phyloP scores from a whole-genome alignment of 2,888 invertebrate species.

The Oxyscelio sp. region DNA sequence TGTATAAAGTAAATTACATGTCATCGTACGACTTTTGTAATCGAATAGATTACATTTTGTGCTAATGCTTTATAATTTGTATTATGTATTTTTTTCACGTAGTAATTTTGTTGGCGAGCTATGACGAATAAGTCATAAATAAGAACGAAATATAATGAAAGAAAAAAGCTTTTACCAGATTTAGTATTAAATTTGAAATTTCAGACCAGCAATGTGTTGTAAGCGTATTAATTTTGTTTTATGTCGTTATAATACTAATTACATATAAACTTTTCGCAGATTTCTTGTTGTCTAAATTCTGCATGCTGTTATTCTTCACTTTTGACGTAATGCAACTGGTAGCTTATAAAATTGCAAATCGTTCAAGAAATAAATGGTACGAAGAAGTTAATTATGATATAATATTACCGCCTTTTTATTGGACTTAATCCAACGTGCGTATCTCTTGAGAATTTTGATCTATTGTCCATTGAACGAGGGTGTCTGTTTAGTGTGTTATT shows the following conservation, averaged over 20 bases:
- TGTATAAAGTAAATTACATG: background rate
- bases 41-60: constrained; percentile 15
- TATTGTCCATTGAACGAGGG: constrained; percentile 17
- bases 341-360: constrained; percentile 62
- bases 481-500: constrained; percentile 7
- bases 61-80: background rate
- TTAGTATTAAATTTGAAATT: constrained; percentile 31
- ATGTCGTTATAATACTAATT: constrained; percentile 21
- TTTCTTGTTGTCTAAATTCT: constrained; percentile 45
- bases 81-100: constrained; percentile 15
- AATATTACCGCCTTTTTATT: constrained; percentile 15
- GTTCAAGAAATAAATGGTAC: constrained; percentile 63
- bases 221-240: constrained; percentile 38
- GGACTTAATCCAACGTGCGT: constrained; percentile 51
- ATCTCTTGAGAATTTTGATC: constrained; percentile 40
- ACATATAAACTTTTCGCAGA: constrained; percentile 20
- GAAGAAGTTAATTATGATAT: constrained; percentile 32
- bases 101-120: background rate
- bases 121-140: constrained; percentile 16
- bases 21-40: constrained; percentile 8
- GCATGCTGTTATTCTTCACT: constrained; percentile 37
- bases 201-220: constrained; percentile 15
- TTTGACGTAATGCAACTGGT: constrained; percentile 58
- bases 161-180: constrained; percentile 4
- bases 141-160: constrained; percentile 3